Percentiles rank a stretch among this genome's conserved stretches.
These are phyloP conservation scores for Accipiter cooperii DNA, from an alignment of 2,113 vertebrate genomes.

Conservation along the genomic window DNA sequence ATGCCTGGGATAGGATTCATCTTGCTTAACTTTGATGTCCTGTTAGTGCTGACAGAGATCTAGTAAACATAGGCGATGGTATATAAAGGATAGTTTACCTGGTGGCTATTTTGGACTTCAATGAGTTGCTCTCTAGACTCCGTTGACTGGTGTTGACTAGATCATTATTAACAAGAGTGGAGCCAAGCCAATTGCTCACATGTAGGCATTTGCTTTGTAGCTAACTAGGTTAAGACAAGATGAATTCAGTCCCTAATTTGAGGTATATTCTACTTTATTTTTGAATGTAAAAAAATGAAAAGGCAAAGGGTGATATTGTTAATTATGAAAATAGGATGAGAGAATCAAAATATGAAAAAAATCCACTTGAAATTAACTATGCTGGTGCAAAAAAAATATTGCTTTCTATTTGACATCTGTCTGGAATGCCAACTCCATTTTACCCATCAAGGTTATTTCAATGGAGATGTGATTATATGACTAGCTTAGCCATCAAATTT, in stretches of 20 bases:
- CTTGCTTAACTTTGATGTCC: not conserved
- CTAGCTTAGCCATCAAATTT: not conserved
- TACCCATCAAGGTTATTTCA: not conserved
- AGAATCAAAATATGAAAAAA: not conserved
- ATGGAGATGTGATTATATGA: not conserved
- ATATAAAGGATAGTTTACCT: not conserved
- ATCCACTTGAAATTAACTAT: not conserved
- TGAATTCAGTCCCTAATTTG: not conserved
- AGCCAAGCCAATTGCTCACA: not conserved
- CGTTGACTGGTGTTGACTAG: not conserved
- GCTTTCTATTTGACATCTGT: not conserved
- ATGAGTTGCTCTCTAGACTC: not conserved
- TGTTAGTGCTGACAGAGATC: not conserved
- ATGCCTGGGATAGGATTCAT: not conserved
- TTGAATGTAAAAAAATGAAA: not conserved
- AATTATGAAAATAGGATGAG: not conserved
- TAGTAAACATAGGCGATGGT: not conserved
- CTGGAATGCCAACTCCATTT: not conserved
- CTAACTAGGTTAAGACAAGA: not conserved
- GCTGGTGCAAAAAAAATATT: not conserved
- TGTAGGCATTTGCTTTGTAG: not conserved
- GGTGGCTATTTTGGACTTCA: not conserved
- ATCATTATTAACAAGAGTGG: not conserved
- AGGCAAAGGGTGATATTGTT: not conserved
- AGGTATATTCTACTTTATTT: not conserved